Evolutionary conservation across 1,140 invertebrate genomes (phyloP).

Genomic region (Neodiprion virginianus): DNA sequence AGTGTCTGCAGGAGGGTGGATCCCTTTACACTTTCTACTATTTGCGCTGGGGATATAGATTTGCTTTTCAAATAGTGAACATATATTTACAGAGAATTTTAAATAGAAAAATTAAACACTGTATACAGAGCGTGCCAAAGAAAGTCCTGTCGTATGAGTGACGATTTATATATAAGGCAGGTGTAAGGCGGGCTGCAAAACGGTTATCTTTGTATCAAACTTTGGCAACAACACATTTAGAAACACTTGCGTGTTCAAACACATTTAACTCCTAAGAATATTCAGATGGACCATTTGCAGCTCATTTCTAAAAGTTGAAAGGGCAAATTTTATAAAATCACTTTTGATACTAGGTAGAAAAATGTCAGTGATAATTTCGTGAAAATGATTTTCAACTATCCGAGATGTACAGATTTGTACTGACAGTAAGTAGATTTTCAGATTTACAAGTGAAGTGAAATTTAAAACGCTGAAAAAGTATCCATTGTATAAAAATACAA

Average conservation of each 20-base stretch:
- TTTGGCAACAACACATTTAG: neutral
- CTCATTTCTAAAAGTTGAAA: neutral
- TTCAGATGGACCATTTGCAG: neutral
- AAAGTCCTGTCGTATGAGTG: neutral
- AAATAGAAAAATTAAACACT: neutral
- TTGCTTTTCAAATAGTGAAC: no score
- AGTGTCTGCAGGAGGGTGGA: no score
- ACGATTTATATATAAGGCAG: neutral
- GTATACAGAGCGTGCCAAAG: neutral
- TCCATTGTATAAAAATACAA: neutral
- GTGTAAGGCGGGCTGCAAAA: conserved; percentile 4
- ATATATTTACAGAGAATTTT: neutral
- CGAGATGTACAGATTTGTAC: neutral
- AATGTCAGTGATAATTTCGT: neutral
- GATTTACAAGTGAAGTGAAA: neutral
- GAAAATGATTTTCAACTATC: neutral
- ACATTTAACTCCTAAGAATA: neutral
- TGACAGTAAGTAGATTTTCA: neutral
- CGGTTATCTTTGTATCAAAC: neutral
- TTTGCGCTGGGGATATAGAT: no score
- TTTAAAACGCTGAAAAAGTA: neutral
- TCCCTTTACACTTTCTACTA: no score
- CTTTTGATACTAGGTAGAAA: neutral
- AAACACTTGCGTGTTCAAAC: no score
- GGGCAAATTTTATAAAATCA: neutral